Base-by-base conservation (phyloP, 2,113 vertebrate species). In the Myxocyprinus asiaticus region DNA sequence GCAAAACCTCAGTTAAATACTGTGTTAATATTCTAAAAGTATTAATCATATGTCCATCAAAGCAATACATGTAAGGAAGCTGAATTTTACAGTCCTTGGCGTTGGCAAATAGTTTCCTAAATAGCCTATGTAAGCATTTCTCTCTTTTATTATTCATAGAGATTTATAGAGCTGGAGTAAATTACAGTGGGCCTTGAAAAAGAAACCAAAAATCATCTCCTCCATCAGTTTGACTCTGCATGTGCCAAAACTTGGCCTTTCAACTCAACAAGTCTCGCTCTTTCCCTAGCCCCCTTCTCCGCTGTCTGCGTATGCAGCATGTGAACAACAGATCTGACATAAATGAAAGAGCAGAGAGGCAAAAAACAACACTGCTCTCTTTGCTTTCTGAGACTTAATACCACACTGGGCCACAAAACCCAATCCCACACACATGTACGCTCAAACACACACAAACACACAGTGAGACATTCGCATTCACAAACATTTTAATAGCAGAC, bases 91-190 rank as follows among this genome's bases (percentile, higher is more conserved):
- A 9, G 55, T 59, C 77, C 69, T 71, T 56, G 44, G 71, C 8
- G 67, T 78, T 85, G 84, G 86, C 85, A 89, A 88, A 90, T 88
- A 88, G 81, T 91, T 93, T 90, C 88, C 85, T 84, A 89, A 85
- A 86, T 86, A 15, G 55, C 15, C 78, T 77, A 81, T 82, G 72
- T 89, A 88, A 66, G 63, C 59, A 44, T 83, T 85, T 79, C 82
- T 79, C 84, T 61, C 83, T 85, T 88, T 83, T 90, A 90, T 91
- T 90, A 90, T 91, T 89, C 85, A 84, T 79, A 77, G 71, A 85
- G 83, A 79, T 89, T 91, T 87, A 86, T 76, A 82, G 86, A 43
- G 74, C 81, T 67, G 3, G 73, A 83, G 80, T 69, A 88, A 88
- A 91, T 90, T 89, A 84, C 68, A 87, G 83, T 81, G 79, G 22